Percentiles rank a stretch among this genome's conserved stretches.
Conservation (phyloP, 2,797 vertebrate species). For the Pseudochirops cupreus region DNA sequence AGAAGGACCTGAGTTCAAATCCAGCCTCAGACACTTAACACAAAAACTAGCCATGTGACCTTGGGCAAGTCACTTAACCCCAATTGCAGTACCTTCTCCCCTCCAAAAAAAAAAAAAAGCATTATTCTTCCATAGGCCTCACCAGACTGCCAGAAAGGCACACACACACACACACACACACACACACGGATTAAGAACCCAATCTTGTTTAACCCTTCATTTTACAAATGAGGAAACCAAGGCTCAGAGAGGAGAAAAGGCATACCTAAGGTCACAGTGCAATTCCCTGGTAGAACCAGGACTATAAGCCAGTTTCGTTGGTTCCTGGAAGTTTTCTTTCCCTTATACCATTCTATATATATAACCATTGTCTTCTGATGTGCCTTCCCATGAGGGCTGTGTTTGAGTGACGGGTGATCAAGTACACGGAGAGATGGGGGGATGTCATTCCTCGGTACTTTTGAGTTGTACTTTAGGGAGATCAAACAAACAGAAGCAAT, state of each 20-base stretch:
- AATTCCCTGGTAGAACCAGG: neutral
- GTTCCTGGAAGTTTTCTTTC: neutral
- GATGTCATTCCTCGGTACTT: neutral
- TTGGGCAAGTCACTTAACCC: no score
- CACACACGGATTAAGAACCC: neutral
- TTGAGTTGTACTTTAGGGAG: neutral
- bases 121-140: neutral
- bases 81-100: no score
- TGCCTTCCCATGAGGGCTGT: neutral
- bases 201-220: neutral
- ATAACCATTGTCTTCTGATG: neutral
- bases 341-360: neutral
- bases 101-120: neutral
- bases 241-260: neutral
- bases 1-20: no score
- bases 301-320: neutral
- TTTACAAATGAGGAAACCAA: neutral
- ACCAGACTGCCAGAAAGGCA: neutral
- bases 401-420: neutral
- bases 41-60: no score
- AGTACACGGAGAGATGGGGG: neutral
- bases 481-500: neutral
- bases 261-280: neutral
- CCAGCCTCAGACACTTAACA: no score
- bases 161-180: no score